A percentile compares a stretch with the other conserved stretches of the same genome.
phyloP scores from a whole-genome alignment of 2,797 vertebrate genomes.

The Cheracebus regulus region DNA sequence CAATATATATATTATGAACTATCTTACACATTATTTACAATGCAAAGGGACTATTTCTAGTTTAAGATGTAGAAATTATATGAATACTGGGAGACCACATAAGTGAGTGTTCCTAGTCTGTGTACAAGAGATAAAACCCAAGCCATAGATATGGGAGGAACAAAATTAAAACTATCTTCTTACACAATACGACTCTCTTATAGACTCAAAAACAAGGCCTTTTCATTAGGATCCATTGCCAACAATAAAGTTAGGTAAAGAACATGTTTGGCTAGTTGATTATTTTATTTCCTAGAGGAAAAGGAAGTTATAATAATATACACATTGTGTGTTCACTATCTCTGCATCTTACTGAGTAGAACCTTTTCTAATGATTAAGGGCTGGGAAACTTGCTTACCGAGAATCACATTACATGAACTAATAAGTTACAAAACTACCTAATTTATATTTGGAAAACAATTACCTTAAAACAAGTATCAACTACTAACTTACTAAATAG shows the following conservation, averaged over 20 bases:
- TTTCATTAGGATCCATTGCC: neutral
- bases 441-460: conserved; percentile 36
- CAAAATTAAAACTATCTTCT: conserved; percentile 30
- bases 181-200: neutral
- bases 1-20: neutral
- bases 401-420: conserved; percentile 63
- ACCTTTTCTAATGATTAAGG: conserved; percentile 61
- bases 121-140: neutral
- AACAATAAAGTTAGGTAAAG: conserved; percentile 14
- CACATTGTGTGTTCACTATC: conserved; percentile 61
- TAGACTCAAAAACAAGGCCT: conserved; percentile 20
- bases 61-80: neutral
- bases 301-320: conserved; percentile 42
- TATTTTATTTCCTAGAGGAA: conserved; percentile 30
- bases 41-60: neutral
- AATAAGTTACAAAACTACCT: conserved; percentile 51
- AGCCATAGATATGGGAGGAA: neutral
- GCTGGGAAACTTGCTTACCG: conserved; percentile 33
- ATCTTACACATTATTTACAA: neutral
- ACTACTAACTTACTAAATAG: conserved; percentile 7
- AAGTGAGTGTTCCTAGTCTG: neutral
- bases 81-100: neutral
- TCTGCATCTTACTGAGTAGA: conserved; percentile 83
- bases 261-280: neutral
- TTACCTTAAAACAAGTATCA: conserved; percentile 17